These are phyloP conservation scores for Rousettus leschenaultii DNA, from an alignment of 2,113 vertebrate genomes.

Conservation along the genomic window DNA sequence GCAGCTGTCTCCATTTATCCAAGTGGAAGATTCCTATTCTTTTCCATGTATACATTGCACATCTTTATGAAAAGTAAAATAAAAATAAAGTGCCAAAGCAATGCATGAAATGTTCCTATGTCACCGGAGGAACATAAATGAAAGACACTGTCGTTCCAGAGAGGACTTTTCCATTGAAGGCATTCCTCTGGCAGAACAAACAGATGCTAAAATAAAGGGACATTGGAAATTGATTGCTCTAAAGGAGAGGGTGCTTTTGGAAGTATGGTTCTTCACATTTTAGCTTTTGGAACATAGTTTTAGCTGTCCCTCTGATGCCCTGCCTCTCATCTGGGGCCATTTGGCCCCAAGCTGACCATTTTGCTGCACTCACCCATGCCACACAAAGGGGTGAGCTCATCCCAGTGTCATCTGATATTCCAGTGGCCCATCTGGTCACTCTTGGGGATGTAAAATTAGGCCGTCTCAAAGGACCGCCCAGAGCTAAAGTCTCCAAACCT, in stretches of 20 bases:
- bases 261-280: neutral
- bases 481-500: neutral
- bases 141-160: conserved; percentile 7
- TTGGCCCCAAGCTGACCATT: neutral
- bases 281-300: neutral
- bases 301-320: neutral
- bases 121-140: neutral
- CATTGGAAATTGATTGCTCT: neutral
- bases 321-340: neutral
- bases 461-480: conserved; percentile 35
- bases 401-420: neutral
- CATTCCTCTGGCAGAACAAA: neutral
- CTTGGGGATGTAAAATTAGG: conserved; percentile 43
- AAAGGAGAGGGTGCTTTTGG: neutral
- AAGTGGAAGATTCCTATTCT: neutral
- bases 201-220: conserved; percentile 1
- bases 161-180: neutral
- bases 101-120: neutral
- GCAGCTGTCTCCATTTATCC: neutral
- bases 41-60: neutral
- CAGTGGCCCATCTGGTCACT: conserved; percentile 45
- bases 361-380: neutral
- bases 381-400: neutral
- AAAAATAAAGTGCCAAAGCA: neutral
- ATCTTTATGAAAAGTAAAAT: conserved; percentile 11